Conservation (phyloP, 2,888 invertebrate species). For the Zaprionus lineosus region DNA sequence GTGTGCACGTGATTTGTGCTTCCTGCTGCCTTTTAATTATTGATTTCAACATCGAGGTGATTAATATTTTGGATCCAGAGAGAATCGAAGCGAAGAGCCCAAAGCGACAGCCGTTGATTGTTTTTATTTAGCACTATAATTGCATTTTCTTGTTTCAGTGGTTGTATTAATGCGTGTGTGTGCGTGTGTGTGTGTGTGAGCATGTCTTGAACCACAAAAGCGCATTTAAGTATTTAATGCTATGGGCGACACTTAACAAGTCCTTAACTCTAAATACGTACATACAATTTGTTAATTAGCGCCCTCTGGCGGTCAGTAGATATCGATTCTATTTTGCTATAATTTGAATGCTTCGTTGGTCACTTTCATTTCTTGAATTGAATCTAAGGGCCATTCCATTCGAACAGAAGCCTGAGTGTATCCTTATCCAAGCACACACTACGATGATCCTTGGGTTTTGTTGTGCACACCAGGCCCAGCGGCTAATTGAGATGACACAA, state of each 20-base stretch:
- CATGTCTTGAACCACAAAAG: too few relatives aligned
- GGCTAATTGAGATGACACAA: too few relatives aligned
- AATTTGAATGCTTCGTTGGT: not conserved
- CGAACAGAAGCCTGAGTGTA: too few relatives aligned
- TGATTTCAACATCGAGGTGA: slow-evolving; percentile 66
- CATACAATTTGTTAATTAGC: slow-evolving; percentile 34
- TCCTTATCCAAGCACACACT: too few relatives aligned
- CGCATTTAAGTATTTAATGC: slow-evolving; percentile 8
- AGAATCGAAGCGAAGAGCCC: slow-evolving; percentile 10
- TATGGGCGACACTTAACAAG: not conserved
- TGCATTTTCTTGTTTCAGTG: slow-evolving; percentile 72
- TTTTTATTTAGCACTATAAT: slow-evolving; percentile 64
- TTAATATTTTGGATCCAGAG: slow-evolving; percentile 63
- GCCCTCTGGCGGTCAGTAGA: slow-evolving; percentile 37
- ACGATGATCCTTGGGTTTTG: too few relatives aligned
- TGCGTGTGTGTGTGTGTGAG: slow-evolving; percentile 1
- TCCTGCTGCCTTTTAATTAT: slow-evolving; percentile 62
- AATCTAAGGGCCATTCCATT: too few relatives aligned
- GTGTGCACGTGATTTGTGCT: slow-evolving; percentile 1
- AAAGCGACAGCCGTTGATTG: slow-evolving; percentile 53
- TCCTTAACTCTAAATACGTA: slow-evolving; percentile 9
- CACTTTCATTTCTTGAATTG: slow-evolving; percentile 4
- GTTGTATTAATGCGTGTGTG: slow-evolving; percentile 4
- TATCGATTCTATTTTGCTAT: not conserved
- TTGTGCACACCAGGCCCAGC: too few relatives aligned